Percentiles rank a stretch among this genome's conserved stretches.
phyloP scores from a whole-genome alignment of 2,888 invertebrate species.

The Strigamia maritima region DNA sequence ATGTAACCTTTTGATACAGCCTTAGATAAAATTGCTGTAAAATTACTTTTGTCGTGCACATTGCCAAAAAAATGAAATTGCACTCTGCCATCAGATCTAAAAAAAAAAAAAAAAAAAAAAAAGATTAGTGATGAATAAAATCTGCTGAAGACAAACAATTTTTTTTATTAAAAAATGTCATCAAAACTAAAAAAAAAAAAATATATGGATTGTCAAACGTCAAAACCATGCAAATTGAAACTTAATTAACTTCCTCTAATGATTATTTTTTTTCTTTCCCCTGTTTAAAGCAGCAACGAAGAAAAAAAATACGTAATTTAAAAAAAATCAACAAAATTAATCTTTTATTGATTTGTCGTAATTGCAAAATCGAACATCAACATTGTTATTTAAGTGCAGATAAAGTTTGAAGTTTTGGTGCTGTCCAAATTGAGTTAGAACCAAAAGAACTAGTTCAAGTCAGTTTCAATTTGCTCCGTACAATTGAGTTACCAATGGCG shows the following conservation, averaged over 20 bases:
- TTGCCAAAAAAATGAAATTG: constrained; percentile 36
- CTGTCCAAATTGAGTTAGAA: not conserved
- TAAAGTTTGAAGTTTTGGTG: not conserved
- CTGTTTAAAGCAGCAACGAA: not conserved
- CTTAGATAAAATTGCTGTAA: not conserved
- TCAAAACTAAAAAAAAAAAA: not conserved
- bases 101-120: constrained; percentile 3
- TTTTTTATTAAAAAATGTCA: not conserved
- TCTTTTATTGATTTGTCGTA: not conserved
- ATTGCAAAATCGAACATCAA: not conserved
- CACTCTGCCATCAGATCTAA: constrained; percentile 23
- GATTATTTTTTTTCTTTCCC: not conserved
- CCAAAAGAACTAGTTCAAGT: not conserved
- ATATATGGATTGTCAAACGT: not conserved
- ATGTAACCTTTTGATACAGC: constrained; percentile 6
- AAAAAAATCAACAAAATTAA: no score
- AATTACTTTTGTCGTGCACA: not conserved
- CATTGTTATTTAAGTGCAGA: not conserved
- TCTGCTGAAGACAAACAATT: not conserved
- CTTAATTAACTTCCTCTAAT: constrained; percentile 1
- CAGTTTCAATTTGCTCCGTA: not conserved
- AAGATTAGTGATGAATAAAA: not conserved
- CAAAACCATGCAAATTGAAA: not conserved
- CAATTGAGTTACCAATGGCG: not conserved
- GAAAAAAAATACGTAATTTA: not conserved